These are phyloP conservation scores for Ephialtes manifestator DNA, from an alignment of 2,888 invertebrate species.

Conservation along the genomic window DNA sequence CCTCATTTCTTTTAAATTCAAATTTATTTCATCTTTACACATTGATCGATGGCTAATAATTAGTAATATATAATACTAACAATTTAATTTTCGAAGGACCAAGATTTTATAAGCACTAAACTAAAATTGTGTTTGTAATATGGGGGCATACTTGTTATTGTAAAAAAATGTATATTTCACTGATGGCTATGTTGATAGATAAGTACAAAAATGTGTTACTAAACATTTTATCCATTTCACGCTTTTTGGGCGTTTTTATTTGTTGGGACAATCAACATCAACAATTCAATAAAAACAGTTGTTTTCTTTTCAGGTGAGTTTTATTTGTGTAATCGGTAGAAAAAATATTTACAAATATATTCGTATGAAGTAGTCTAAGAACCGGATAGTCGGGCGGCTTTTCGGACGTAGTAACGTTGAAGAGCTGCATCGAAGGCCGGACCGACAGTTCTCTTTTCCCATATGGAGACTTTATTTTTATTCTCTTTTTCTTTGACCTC, in stretches of 20 bases:
- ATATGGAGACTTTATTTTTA: constrained; percentile 89
- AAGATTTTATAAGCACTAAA: no score
- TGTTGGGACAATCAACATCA: not conserved
- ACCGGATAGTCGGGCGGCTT: constrained; percentile 87
- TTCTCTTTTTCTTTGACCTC: constrained; percentile 69
- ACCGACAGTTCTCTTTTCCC: constrained; percentile 95
- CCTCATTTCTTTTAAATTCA: not conserved
- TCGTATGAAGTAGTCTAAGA: constrained; percentile 34
- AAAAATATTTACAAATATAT: constrained; percentile 35
- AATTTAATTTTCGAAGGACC: no score
- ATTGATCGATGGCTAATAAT: not conserved
- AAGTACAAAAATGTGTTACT: no score
- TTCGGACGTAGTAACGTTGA: constrained; percentile 92
- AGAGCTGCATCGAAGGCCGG: constrained; percentile 92
- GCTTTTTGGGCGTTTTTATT: not conserved
- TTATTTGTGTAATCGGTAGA: not conserved
- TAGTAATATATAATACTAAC: no score
- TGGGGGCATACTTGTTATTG: no score
- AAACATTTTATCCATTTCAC: no score
- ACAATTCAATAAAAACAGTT: constrained; percentile 4
- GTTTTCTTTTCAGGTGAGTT: not conserved
- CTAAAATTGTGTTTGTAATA: no score
- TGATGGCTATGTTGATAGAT: no score
- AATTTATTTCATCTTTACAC: not conserved
- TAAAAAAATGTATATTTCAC: no score